phyloP scores from a whole-genome alignment of 2,113 vertebrate species.

The Thamnophis sirtalis region DNA sequence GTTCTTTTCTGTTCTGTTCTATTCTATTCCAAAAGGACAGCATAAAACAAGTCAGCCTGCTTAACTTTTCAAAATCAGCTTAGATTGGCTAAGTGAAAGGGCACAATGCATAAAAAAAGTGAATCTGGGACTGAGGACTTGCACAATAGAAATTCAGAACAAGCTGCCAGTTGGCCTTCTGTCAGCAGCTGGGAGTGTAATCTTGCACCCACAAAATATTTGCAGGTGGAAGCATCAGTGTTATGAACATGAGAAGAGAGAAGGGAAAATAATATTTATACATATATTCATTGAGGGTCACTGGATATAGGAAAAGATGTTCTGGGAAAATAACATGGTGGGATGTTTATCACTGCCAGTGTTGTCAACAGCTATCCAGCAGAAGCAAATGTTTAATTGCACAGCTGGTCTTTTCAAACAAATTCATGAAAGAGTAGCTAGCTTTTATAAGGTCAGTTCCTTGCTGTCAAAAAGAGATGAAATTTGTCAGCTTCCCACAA shows the following conservation, averaged over 20 bases:
- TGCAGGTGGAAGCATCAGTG: background rate
- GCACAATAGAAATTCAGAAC: background rate
- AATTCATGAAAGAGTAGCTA: background rate
- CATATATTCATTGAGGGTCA: background rate
- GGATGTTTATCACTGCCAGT: background rate
- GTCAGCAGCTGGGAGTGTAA: background rate
- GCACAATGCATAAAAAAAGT: background rate
- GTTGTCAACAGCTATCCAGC: background rate
- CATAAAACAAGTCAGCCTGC: background rate
- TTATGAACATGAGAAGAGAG: background rate
- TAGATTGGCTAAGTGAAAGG: background rate
- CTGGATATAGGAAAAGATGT: background rate
- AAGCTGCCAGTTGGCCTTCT: background rate
- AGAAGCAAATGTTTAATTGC: background rate
- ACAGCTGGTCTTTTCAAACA: slow-evolving; percentile 9
- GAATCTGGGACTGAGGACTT: background rate
- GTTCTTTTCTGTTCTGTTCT: too few relatives aligned
- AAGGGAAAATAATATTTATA: background rate
- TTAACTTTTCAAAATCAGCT: background rate
- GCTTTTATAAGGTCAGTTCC: background rate
- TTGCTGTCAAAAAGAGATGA: slow-evolving; percentile 2
- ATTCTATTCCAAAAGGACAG: background rate
- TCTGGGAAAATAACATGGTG: background rate
- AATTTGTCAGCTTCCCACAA: background rate
- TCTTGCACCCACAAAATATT: background rate